phyloP scores from a whole-genome alignment of 2,888 invertebrate genomes.

The Cynaeus angustus region DNA sequence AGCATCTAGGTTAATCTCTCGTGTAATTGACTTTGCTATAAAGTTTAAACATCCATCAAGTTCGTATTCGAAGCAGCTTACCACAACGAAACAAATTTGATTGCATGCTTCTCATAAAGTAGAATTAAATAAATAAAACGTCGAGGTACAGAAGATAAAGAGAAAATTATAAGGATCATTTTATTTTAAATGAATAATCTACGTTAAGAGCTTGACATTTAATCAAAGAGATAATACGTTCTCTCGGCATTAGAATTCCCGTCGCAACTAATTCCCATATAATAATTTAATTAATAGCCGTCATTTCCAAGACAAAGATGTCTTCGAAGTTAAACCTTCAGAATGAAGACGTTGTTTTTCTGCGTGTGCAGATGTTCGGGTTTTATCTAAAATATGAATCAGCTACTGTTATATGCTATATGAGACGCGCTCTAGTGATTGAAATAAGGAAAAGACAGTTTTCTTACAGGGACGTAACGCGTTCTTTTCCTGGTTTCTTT shows the following conservation, averaged over 20 bases:
- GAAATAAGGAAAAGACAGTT: conserved; percentile 47
- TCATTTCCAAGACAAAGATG: conserved; percentile 50
- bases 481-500: conserved; percentile 35
- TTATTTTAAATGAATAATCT: conserved; percentile 52
- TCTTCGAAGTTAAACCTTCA: conserved; percentile 44
- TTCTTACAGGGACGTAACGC: conserved; percentile 43
- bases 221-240: conserved; percentile 56
- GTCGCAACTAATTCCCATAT: conserved; percentile 49
- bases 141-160: conserved; percentile 21
- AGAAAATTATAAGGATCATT: conserved; percentile 34
- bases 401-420: conserved; percentile 45
- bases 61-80: conserved; percentile 44
- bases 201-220: conserved; percentile 53
- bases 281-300: conserved; percentile 57
- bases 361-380: conserved; percentile 1
- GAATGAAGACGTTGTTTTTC: conserved; percentile 22
- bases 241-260: conserved; percentile 52
- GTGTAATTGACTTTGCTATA: conserved; percentile 49
- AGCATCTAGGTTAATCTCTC: conserved; percentile 45
- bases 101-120: conserved; percentile 5
- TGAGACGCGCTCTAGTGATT: conserved; percentile 21
- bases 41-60: conserved; percentile 51
- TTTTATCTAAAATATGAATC: conserved; percentile 46
- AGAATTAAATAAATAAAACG: conserved; percentile 40
- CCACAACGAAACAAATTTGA: conserved; percentile 33